Conservation (phyloP, 2,113 vertebrate genomes). For the Pongo abelii region DNA sequence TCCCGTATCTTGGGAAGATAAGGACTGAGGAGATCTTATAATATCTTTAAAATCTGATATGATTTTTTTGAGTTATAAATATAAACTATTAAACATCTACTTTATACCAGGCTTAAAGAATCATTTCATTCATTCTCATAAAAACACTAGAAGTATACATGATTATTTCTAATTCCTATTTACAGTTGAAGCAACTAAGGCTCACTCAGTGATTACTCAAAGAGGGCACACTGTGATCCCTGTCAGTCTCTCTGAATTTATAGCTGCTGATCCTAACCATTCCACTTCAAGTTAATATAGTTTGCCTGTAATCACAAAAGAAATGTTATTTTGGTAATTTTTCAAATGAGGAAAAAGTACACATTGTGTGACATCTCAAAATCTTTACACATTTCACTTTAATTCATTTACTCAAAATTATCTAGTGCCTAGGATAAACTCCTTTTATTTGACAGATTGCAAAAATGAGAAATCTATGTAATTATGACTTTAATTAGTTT, state of each 20-base stretch:
- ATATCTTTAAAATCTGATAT: neutral
- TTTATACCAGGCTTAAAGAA: neutral
- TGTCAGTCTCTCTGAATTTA: neutral
- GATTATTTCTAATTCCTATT: neutral
- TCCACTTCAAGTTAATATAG: neutral
- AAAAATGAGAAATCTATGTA: neutral
- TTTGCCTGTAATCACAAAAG: neutral
- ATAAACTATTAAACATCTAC: neutral
- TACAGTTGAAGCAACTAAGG: neutral
- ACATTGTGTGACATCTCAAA: neutral
- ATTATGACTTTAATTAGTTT: neutral
- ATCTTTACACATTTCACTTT: neutral
- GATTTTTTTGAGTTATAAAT: neutral
- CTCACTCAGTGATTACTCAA: neutral
- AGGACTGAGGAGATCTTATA: neutral
- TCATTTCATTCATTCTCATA: neutral
- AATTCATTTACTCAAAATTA: constrained; percentile 1
- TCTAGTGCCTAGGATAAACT: neutral
- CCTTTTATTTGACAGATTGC: neutral
- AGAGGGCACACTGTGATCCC: neutral
- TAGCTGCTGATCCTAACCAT: neutral
- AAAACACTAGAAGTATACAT: neutral
- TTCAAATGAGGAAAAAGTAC: neutral
- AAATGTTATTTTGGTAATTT: neutral
- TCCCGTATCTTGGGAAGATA: neutral